These are phyloP conservation scores for Seira sanloemensis DNA, from an alignment of 2,888 invertebrate genomes.

Conservation along the genomic window DNA sequence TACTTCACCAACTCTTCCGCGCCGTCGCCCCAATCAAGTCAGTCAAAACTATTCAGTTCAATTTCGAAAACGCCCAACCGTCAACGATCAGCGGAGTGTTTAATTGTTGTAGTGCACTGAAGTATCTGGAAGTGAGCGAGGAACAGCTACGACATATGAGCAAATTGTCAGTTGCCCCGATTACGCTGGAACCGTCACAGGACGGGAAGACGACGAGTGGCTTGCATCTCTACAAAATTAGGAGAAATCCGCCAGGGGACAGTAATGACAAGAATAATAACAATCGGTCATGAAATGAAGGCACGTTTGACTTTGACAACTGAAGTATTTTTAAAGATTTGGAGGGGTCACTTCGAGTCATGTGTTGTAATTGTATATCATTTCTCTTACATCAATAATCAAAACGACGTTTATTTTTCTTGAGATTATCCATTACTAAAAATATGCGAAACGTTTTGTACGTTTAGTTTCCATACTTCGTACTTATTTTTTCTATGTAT, in stretches of 20 bases:
- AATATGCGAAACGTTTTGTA: too few species aligned
- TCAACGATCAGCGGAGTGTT: slow-evolving; percentile 28
- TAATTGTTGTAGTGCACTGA: not conserved
- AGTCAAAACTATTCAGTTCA: slow-evolving; percentile 21
- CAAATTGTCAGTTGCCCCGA: not conserved
- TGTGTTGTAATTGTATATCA: too few species aligned
- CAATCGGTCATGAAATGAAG: not conserved
- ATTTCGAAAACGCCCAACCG: slow-evolving; percentile 42
- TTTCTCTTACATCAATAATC: too few species aligned
- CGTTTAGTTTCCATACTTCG: too few species aligned
- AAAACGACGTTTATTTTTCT: too few species aligned
- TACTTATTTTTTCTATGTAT: too few species aligned
- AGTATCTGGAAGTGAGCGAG: slow-evolving; percentile 5
- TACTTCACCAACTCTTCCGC: slow-evolving; percentile 33
- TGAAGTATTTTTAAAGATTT: too few species aligned
- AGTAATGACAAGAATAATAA: not conserved
- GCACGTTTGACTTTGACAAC: too few species aligned
- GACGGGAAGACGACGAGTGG: not conserved
- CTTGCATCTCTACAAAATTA: not conserved
- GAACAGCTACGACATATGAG: slow-evolving; percentile 20
- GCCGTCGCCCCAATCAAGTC: slow-evolving; percentile 1
- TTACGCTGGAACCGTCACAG: not conserved
- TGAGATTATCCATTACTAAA: too few species aligned
- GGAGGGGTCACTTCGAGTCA: too few species aligned
- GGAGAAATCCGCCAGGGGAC: not conserved